Evolutionary conservation across 2,113 vertebrate species (phyloP).

Genomic region (Ptychochromis oligacanthus): DNA sequence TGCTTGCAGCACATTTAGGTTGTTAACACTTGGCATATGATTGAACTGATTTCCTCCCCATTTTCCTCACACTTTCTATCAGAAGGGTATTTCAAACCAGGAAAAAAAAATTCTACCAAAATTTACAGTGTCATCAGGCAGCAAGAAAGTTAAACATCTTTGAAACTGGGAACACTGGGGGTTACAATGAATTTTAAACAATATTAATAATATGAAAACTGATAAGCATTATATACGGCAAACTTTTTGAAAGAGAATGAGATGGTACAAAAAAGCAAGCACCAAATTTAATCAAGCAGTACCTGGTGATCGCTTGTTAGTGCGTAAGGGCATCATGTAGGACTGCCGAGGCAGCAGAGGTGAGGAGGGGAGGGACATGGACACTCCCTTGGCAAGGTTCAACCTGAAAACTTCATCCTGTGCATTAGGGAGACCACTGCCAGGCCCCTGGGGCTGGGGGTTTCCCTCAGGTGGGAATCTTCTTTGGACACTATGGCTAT

Average conservation of each 20-base stretch:
- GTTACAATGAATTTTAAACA: not conserved
- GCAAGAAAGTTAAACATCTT: not conserved
- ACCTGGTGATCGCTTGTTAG: slow-evolving; percentile 96
- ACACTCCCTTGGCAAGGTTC: slow-evolving; percentile 89
- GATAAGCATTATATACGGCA: not conserved
- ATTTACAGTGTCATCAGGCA: too few species aligned
- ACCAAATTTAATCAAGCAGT: slow-evolving; percentile 30
- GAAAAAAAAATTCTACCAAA: too few species aligned
- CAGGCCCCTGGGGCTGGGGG: slow-evolving; percentile 71
- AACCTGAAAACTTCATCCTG: slow-evolving; percentile 84
- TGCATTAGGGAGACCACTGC: slow-evolving; percentile 58
- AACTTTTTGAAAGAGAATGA: not conserved
- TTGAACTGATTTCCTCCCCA: too few species aligned
- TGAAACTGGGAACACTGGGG: not conserved
- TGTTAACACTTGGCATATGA: too few species aligned
- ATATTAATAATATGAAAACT: not conserved
- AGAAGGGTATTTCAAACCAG: too few species aligned
- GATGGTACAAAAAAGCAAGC: not conserved
- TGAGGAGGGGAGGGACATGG: slow-evolving; percentile 96
- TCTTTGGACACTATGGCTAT: slow-evolving; percentile 77
- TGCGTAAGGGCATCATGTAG: slow-evolving; percentile 86
- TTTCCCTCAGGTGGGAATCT: slow-evolving; percentile 71
- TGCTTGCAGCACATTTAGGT: not conserved
- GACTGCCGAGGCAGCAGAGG: slow-evolving; percentile 93
- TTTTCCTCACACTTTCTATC: too few species aligned